Evolutionary conservation across 2,797 vertebrate genomes (phyloP).

Genomic region (Mastacembelus armatus): DNA sequence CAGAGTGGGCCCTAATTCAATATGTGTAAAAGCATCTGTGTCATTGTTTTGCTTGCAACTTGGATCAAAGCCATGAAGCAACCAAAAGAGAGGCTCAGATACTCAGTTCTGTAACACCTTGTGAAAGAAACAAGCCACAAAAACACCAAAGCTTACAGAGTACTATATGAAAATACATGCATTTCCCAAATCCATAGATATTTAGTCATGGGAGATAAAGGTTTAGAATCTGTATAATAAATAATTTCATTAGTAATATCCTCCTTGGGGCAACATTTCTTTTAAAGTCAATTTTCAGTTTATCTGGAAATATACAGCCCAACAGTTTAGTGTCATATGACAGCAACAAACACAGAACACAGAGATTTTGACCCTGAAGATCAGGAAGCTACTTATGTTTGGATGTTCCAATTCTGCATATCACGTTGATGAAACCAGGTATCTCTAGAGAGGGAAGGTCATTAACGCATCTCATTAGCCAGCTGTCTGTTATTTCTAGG

Average conservation of each 20-base stretch:
- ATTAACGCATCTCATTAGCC: constrained; percentile 64
- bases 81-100: constrained; percentile 41
- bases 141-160: constrained; percentile 8
- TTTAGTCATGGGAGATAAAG: neutral
- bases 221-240: neutral
- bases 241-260: neutral
- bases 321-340: constrained; percentile 43
- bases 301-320: constrained; percentile 28
- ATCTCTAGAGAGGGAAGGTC: constrained; percentile 30
- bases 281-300: constrained; percentile 4
- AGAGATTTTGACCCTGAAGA: constrained; percentile 46
- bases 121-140: constrained; percentile 42
- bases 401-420: constrained; percentile 43
- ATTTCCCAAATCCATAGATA: neutral
- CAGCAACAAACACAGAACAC: constrained; percentile 42
- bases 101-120: constrained; percentile 50
- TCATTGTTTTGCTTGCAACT: constrained; percentile 64
- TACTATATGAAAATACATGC: neutral
- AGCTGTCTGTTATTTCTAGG: constrained; percentile 38
- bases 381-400: constrained; percentile 34
- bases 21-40: constrained; percentile 72
- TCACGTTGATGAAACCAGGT: constrained; percentile 52
- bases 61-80: constrained; percentile 68
- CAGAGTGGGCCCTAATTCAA: constrained; percentile 65
- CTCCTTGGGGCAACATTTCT: neutral